These are phyloP conservation scores for Drosophila nigritarsus DNA, from an alignment of 2,888 invertebrate species.

Conservation along the genomic window DNA sequence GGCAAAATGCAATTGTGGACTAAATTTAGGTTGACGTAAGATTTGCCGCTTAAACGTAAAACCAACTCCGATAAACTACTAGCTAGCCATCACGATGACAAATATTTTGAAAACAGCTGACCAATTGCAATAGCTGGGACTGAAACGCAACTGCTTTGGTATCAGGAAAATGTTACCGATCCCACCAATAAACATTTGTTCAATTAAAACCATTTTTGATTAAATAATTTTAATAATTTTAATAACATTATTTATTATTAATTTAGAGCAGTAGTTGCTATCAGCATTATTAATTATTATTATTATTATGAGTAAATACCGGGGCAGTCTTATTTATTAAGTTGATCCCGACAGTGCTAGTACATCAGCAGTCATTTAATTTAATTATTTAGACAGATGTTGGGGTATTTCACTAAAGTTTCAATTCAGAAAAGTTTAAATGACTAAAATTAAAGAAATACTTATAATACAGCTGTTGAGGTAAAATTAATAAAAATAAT, in stretches of 20 bases:
- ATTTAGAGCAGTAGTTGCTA: not conserved
- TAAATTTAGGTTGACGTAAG: conserved; percentile 7
- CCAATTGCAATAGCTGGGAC: conserved; percentile 12
- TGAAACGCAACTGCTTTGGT: conserved; percentile 13
- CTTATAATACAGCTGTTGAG: not conserved
- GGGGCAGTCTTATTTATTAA: not conserved
- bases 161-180: not conserved
- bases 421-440: not conserved
- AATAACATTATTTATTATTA: not conserved
- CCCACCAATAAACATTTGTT: not conserved
- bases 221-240: not conserved
- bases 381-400: not conserved
- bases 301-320: not conserved
- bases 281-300: not conserved
- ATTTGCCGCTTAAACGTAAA: conserved; percentile 3
- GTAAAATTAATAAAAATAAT: not conserved
- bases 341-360: not conserved
- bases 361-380: not conserved
- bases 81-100: not conserved
- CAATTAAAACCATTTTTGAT: not conserved
- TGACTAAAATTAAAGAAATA: not conserved
- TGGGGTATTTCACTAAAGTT: too few relatives aligned
- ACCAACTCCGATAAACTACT: not conserved
- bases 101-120: conserved; percentile 51
- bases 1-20: conserved; percentile 13